A percentile compares a stretch with the other conserved stretches of the same genome.
phyloP scores from a whole-genome alignment of 2,113 vertebrate species.

The Otolemur garnettii region DNA sequence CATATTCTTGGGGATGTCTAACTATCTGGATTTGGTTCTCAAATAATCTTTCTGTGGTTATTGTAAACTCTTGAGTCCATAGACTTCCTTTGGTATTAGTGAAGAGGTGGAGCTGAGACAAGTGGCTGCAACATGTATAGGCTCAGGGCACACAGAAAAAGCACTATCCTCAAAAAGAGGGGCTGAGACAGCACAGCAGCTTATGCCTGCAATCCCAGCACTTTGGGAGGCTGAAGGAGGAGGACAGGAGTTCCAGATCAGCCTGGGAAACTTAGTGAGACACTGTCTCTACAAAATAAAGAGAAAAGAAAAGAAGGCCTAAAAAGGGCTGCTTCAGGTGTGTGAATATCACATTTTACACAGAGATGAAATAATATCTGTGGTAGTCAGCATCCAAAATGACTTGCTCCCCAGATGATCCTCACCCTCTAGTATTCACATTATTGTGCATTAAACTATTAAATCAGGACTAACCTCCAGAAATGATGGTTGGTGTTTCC shows the following conservation, averaged over 20 bases:
- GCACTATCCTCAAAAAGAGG: neutral
- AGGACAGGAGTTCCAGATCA: too few species aligned
- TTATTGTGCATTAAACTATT: neutral
- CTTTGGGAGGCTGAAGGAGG: too few species aligned
- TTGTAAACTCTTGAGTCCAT: neutral
- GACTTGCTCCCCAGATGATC: neutral
- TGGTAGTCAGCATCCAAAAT: neutral
- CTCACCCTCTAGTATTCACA: neutral
- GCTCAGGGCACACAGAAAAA: neutral
- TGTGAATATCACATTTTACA: neutral
- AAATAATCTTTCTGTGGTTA: neutral
- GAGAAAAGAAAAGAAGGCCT: too few species aligned
- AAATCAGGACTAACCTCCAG: neutral
- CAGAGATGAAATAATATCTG: too few species aligned
- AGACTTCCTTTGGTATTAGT: neutral
- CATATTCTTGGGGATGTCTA: neutral
- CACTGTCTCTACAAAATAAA: too few species aligned
- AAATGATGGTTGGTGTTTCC: neutral
- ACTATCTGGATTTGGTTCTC: neutral
- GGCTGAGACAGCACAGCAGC: too few species aligned
- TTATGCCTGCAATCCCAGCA: too few species aligned
- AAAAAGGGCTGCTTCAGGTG: fast-evolving
- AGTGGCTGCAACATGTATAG: neutral
- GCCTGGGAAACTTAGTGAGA: too few species aligned
- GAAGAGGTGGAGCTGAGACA: neutral